phyloP scores from a whole-genome alignment of 2,797 vertebrate species.

The Gallinago nigripennis region DNA sequence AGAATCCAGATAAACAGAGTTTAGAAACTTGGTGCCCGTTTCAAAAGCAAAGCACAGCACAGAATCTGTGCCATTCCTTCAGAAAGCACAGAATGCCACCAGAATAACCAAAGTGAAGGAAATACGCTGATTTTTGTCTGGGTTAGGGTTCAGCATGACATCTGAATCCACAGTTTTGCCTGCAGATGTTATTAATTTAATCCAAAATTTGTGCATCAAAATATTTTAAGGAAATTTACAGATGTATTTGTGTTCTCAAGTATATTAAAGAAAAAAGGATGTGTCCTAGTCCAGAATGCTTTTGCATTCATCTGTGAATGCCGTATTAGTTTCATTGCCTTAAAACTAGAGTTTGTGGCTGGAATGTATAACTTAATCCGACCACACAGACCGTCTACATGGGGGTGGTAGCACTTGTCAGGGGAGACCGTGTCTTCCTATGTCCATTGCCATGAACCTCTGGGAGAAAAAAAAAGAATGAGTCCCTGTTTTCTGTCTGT shows the following conservation, averaged over 20 bases:
- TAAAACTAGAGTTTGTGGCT: neutral
- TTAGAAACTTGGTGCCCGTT: rapidly evolving
- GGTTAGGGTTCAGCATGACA: neutral
- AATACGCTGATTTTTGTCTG: neutral
- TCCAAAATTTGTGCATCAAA: neutral
- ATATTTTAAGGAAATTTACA: neutral
- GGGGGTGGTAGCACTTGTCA: rapidly evolving
- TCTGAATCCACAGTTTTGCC: neutral
- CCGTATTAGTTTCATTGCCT: neutral
- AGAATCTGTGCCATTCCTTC: neutral
- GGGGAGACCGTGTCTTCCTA: neutral
- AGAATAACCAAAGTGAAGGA: neutral
- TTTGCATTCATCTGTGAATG: neutral
- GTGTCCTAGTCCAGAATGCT: neutral
- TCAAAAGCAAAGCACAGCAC: neutral
- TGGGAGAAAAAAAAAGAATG: neutral
- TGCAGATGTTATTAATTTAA: neutral
- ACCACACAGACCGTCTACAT: rapidly evolving
- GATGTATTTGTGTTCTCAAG: neutral
- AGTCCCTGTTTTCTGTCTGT: rapidly evolving
- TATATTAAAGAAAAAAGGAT: neutral
- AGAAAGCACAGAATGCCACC: neutral
- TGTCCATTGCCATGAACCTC: neutral
- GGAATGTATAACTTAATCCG: rapidly evolving
- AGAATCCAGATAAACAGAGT: neutral